phyloP scores from a whole-genome alignment of 2,797 vertebrate species.

The Sciaenops ocellatus region DNA sequence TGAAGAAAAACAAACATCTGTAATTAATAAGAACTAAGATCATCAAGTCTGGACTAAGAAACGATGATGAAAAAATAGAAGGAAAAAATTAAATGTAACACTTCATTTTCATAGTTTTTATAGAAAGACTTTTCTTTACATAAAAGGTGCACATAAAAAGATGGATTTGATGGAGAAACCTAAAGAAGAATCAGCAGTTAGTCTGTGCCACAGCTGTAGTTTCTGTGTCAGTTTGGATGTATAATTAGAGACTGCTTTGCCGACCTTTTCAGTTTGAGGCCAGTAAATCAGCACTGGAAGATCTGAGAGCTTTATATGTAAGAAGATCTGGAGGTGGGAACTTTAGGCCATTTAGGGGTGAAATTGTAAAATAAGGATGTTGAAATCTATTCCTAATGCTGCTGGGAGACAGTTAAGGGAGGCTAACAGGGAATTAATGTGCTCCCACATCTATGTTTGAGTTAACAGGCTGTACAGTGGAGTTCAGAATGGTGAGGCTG shows the following conservation, averaged over 20 bases:
- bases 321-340: not conserved
- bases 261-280: not conserved
- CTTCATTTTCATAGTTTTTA: too few relatives aligned
- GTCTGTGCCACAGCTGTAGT: not conserved
- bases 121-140: not conserved
- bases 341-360: not conserved
- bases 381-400: not conserved
- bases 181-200: not conserved
- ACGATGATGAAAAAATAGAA: too few relatives aligned
- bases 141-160: not conserved
- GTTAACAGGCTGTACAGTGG: not conserved
- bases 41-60: too few relatives aligned
- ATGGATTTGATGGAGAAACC: not conserved
- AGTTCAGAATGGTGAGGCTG: not conserved
- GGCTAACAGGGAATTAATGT: not conserved
- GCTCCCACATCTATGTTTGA: not conserved
- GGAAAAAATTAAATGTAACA: too few relatives aligned
- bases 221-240: not conserved
- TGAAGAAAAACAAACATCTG: too few relatives aligned
- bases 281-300: not conserved
- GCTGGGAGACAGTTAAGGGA: not conserved
- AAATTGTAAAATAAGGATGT: not conserved
- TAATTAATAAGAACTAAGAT: too few relatives aligned
- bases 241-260: not conserved
- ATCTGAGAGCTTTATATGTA: not conserved